Conservation (phyloP, 2,113 vertebrate genomes). For the Paramormyrops kingsleyae region DNA sequence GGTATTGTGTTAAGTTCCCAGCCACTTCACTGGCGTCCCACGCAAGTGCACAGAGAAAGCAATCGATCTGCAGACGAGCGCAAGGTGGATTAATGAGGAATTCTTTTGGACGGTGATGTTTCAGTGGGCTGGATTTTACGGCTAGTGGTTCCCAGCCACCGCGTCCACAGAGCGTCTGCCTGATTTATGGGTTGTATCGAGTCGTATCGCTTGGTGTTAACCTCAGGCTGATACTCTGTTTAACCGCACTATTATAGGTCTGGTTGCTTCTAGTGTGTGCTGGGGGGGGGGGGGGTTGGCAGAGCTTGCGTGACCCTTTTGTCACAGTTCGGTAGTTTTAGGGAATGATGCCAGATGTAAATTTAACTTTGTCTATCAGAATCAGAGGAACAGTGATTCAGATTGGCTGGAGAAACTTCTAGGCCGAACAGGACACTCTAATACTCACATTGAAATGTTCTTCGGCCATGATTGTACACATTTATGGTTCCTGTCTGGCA, state of each 20-base stretch:
- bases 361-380: not conserved
- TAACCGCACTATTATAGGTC: conserved; percentile 62
- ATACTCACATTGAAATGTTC: not conserved
- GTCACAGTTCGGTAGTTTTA: conserved; percentile 42
- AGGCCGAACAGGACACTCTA: not conserved
- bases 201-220: conserved; percentile 33
- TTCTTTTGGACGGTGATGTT: not conserved
- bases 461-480: not conserved
- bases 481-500: not conserved
- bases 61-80: not conserved
- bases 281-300: conserved; percentile 62
- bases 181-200: conserved; percentile 54
- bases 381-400: conserved; percentile 24
- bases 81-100: not conserved
- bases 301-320: conserved; percentile 58
- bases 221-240: conserved; percentile 65
- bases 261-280: conserved; percentile 68
- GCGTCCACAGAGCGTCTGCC: conserved; percentile 31
- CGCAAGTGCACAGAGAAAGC: not conserved
- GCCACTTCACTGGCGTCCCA: not conserved
- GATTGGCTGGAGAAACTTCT: not conserved
- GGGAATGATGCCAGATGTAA: not conserved
- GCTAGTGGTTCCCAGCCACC: conserved; percentile 30
- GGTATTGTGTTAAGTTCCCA: not conserved
- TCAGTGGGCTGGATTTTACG: not conserved